A percentile compares a stretch with the other conserved stretches of the same genome.
Evolutionary conservation across 2,113 vertebrate genomes (phyloP).

Genomic region (Leptocoma aspasia): DNA sequence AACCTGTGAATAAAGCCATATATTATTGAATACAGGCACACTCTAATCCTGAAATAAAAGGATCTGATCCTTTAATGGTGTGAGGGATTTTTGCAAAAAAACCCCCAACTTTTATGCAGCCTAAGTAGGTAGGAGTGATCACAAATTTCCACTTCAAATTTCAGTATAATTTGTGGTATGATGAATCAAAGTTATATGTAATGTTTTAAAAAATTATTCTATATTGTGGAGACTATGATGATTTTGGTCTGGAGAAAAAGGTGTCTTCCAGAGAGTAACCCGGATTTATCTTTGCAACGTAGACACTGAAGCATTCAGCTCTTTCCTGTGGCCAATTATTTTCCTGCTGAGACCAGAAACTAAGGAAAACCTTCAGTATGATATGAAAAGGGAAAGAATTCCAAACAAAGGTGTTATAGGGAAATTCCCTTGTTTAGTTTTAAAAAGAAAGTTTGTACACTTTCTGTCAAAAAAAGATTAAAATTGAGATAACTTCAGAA

Average conservation of each 20-base stretch:
- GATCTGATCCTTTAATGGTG: neutral
- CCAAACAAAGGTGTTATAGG: neutral
- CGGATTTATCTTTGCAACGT: rapidly evolving
- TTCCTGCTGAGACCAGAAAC: neutral
- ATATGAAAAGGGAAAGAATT: neutral
- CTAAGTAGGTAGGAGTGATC: neutral
- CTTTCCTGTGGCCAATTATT: neutral
- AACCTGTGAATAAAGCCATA: neutral
- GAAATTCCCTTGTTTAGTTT: neutral
- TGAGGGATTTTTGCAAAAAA: neutral
- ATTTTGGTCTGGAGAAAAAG: neutral
- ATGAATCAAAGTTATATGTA: neutral
- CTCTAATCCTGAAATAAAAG: neutral
- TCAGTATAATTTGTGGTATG: neutral
- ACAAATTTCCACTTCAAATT: neutral
- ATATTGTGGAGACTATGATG: neutral
- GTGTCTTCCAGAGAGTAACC: neutral
- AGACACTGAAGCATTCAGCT: neutral
- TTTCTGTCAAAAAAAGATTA: neutral
- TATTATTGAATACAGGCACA: neutral
- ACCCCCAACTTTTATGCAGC: rapidly evolving
- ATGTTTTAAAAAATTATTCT: neutral
- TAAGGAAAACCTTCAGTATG: neutral
- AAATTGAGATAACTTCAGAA: neutral
- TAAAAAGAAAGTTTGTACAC: neutral